Percentiles rank a stretch among this genome's conserved stretches.
Evolutionary conservation across 2,888 invertebrate species (phyloP).

Genomic region (Notodonta ziczac): DNA sequence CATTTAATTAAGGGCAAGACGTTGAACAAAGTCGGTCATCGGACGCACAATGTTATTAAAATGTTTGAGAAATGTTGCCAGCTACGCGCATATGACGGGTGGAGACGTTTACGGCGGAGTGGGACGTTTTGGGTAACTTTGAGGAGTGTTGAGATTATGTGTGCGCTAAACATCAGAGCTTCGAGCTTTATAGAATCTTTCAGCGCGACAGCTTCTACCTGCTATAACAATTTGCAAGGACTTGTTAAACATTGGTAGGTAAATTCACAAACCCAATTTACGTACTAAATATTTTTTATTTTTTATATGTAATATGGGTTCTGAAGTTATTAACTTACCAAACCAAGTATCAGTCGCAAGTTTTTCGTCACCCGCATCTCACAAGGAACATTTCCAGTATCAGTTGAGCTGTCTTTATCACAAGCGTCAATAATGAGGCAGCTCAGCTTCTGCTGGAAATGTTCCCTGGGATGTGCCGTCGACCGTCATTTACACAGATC

Average conservation of each 20-base stretch:
- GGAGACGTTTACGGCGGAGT: not conserved
- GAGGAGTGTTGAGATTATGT: not conserved
- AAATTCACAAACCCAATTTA: no score
- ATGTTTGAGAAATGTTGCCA: slow-evolving; percentile 2
- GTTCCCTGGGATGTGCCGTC: no score
- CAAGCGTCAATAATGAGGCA: no score
- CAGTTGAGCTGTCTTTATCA: no score
- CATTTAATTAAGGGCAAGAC: slow-evolving; percentile 41
- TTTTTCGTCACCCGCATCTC: no score
- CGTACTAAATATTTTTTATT: no score
- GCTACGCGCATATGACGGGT: not conserved
- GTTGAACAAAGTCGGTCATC: slow-evolving; percentile 24
- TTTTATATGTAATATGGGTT: no score
- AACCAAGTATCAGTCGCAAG: no score
- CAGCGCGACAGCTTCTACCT: not conserved
- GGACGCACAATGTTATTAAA: slow-evolving; percentile 9
- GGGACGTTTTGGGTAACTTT: not conserved
- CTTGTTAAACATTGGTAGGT: not conserved
- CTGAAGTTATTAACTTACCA: no score
- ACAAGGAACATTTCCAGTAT: no score
- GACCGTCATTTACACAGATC: no score
- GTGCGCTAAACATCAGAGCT: not conserved
- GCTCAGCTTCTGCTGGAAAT: no score
- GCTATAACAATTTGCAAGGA: not conserved
- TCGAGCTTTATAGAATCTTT: not conserved